Conservation (phyloP, 2,797 vertebrate genomes). For the Hoplostethus mediterraneus region DNA sequence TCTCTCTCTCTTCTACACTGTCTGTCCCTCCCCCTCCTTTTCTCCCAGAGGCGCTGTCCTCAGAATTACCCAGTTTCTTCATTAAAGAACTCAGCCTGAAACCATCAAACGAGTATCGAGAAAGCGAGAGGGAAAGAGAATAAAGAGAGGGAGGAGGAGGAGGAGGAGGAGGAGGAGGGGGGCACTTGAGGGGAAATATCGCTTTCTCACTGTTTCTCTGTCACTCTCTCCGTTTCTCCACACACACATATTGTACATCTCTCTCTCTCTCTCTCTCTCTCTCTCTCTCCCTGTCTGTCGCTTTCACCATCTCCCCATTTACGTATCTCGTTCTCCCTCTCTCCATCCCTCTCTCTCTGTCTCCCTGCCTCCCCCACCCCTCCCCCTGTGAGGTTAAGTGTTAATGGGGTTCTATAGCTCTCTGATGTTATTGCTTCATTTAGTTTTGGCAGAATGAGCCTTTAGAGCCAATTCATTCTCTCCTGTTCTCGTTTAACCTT, state of each 20-base stretch:
- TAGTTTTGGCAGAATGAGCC: slow-evolving; percentile 86
- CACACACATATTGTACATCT: slow-evolving; percentile 30
- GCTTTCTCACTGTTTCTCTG: slow-evolving; percentile 51
- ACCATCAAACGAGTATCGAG: slow-evolving; percentile 71
- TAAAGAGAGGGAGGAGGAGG: slow-evolving; percentile 14
- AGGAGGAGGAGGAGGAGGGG: slow-evolving; percentile 1
- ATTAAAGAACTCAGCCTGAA: slow-evolving; percentile 75
- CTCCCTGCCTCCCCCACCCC: slow-evolving; percentile 2
- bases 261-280: slow-evolving; percentile 9
- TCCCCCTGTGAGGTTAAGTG: slow-evolving; percentile 74
- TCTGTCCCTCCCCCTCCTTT: slow-evolving; percentile 23
- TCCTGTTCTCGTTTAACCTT: slow-evolving; percentile 83
- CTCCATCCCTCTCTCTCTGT: slow-evolving; percentile 26
- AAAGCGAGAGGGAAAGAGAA: slow-evolving; percentile 26
- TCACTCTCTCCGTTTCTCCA: slow-evolving; percentile 29
- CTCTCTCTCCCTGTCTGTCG: background rate
- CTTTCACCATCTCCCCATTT: slow-evolving; percentile 18
- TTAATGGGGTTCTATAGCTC: slow-evolving; percentile 82
- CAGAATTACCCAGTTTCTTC: slow-evolving; percentile 77
- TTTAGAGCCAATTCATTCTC: slow-evolving; percentile 85
- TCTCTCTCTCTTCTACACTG: slow-evolving; percentile 37
- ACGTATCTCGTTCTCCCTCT: slow-evolving; percentile 3
- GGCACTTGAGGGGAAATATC: slow-evolving; percentile 45
- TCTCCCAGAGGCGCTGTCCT: slow-evolving; percentile 72
- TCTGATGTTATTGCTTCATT: slow-evolving; percentile 86